Base-by-base conservation (phyloP, 1,140 invertebrate species). In the Aphidius gifuensis region DNA sequence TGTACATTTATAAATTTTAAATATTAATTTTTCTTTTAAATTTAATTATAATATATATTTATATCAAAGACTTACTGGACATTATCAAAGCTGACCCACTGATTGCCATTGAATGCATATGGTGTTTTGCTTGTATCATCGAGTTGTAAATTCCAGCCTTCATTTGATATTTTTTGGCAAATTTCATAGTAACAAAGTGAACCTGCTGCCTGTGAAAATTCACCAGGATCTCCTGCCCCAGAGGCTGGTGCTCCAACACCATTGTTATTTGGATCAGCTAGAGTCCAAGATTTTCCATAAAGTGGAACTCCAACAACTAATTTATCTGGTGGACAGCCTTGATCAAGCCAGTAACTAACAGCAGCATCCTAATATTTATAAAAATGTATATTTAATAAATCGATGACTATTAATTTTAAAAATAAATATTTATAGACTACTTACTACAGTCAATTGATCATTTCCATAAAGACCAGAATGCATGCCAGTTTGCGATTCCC, bases 181-280 rank as follows among this genome's bases (percentile, higher is more conserved):
- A 90, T 88, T 82, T 95, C 92, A 74, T 94, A 94, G 74, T 91
- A 96, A 1, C 92, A 83, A 32, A 94, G 82, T 70, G 94, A 91
- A 53, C 93, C 93, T 68, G 86, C 81, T 4, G 92, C 87, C 64
- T 88, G 82, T 0, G 93, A 95, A 66, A 87, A 91, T 55, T 90
- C 83, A 46, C 90, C 90, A 5, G 89, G 87, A 9, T 88, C 88
- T 46, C 90, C 90, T 5, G 89, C 87, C 6, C 89, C 88, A 66
- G 88, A 86, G 0, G 88, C 84, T 6, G 86, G 84, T 2, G 86
- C 85, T 67, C 90, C 89, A 0, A 93, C 75, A 0, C 86, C 88
- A 57, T 80, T 82, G 23, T 80, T 80, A 11, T 76, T 71, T 45
- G 84, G 82, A 53, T 79, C 75, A 1, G 84, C 82, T 54, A 93